phyloP scores from a whole-genome alignment of 2,113 vertebrate genomes.

The Chamaetylas fuelleborni region DNA sequence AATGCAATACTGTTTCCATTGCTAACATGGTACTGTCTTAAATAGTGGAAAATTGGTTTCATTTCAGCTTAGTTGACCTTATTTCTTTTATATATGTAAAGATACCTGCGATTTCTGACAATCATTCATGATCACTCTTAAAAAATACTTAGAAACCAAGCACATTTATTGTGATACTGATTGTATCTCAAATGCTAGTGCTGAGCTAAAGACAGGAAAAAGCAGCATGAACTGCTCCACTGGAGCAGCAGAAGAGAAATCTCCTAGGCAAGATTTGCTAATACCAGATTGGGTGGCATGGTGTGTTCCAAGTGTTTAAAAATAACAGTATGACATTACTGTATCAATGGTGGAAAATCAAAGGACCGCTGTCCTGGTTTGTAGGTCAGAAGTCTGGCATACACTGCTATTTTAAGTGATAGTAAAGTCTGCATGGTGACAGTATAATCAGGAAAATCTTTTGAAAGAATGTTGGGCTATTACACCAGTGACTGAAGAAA shows the following conservation, averaged over 20 bases:
- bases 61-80: neutral
- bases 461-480: neutral
- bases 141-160: neutral
- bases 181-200: neutral
- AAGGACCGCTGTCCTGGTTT: neutral
- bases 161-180: neutral
- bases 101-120: neutral
- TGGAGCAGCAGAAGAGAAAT: neutral
- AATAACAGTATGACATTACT: slow-evolving; percentile 45
- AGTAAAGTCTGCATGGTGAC: neutral
- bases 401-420: slow-evolving; percentile 35
- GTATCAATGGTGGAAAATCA: slow-evolving; percentile 36
- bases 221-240: neutral
- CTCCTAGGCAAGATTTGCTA: neutral
- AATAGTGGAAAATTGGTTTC: neutral
- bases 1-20: neutral
- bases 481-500: neutral
- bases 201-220: neutral
- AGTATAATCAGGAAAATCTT: neutral
- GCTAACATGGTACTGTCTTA: neutral
- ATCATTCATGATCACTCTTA: neutral
- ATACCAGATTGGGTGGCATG: neutral
- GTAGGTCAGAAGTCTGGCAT: slow-evolving; percentile 20
- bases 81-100: neutral
- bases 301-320: slow-evolving; percentile 7